Evolutionary conservation across 2,113 vertebrate genomes (phyloP), one percentile per base, ranked within the genome.

Genomic region (Mellivora capensis): DNA sequence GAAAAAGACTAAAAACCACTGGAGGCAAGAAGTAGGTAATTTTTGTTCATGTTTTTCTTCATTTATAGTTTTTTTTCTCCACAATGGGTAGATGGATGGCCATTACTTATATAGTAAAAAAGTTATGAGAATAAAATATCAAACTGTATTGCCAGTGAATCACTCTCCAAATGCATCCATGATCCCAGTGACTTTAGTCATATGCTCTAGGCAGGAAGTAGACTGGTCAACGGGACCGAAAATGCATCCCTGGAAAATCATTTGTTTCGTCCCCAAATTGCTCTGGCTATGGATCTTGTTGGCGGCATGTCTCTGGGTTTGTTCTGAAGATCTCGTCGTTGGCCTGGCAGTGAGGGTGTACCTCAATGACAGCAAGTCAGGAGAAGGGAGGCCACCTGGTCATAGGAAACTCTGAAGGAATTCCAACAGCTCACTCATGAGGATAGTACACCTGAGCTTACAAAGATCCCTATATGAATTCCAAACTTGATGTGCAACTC

Each of bases 111-210:
- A 69, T n/a, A 93, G 91, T 90, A 76, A 92, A 91, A 91, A 57
- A 71, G 17, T 93, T 89, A 82, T 83, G 76, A 93, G 89, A 95
- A 90, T 92, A 93, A 91, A 93, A 93, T 67, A 83, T 80, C 91
- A 90, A 87, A 76, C 18, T 80, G 4, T 76, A 84, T 57, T 86
- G 49, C 62, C 92, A 84, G 61, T 17, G 10, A 94, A 59, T 87
- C 25, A 71, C 72, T 84, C 10, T 90, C 59, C 29, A 97, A 93
- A 90, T 2, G 52, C 17, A 25, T 57, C 42, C 42, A 54, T 44
- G 20, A 49, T 81, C 21, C 80, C 31, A 27, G 29, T 1, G 29
- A 10, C n/a, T 1, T 92, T 29, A 62, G 27, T 84, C 44, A 64
- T 7, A 37, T 2, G 4, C 47, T 94, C 42, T 31, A 62, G n/a